These are phyloP conservation scores for Caenorhabditis doughertyi DNA, from an alignment of 2,888 invertebrate species.

Conservation along the genomic window DNA sequence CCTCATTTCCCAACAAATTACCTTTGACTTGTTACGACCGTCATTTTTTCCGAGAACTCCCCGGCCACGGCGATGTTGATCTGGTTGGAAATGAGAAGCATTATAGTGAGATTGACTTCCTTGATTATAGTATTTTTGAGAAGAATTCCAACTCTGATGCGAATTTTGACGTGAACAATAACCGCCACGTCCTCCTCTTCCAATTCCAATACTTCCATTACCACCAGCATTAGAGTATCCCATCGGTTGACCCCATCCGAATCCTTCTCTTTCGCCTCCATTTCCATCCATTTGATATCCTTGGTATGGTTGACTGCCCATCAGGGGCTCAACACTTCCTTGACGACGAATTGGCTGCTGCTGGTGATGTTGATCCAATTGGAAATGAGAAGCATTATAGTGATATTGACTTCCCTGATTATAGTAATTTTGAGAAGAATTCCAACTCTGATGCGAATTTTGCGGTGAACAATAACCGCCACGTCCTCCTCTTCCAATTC, in stretches of 20 bases:
- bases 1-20: no score
- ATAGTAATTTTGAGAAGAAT: slow-evolving; percentile 37
- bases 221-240: slow-evolving; percentile 31
- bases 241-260: slow-evolving; percentile 4
- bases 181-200: slow-evolving; percentile 18
- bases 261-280: slow-evolving; percentile 36
- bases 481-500: slow-evolving; percentile 16
- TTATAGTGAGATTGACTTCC: not conserved
- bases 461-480: slow-evolving; percentile 46
- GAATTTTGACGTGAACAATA: slow-evolving; percentile 59
- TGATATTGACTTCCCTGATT: not conserved
- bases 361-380: not conserved
- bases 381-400: not conserved
- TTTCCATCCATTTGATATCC: slow-evolving; percentile 7
- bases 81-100: not conserved
- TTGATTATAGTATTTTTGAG: slow-evolving; percentile 30
- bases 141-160: slow-evolving; percentile 35
- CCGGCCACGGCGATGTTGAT: not conserved
- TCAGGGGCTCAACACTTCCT: slow-evolving; percentile 46
- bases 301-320: slow-evolving; percentile 31
- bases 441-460: slow-evolving; percentile 46
- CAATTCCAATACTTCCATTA: not conserved
- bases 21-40: no score
- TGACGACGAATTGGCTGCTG: slow-evolving; percentile 2
- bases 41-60: no score